Evolutionary conservation across 2,888 invertebrate species (phyloP).

Genomic region (Periphyllus acericola): DNA sequence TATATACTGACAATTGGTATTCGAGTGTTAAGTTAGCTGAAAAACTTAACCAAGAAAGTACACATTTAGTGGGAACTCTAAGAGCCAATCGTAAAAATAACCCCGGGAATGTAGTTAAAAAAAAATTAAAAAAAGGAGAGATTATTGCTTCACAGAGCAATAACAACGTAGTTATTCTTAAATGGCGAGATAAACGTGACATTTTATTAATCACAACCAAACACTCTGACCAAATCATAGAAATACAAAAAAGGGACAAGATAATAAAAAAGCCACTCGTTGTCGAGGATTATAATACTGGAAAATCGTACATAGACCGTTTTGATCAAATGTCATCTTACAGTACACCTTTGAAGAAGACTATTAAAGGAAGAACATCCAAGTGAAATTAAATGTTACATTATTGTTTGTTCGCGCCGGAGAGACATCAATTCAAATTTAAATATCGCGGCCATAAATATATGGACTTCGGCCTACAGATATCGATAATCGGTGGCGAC

Average conservation of each 20-base stretch:
- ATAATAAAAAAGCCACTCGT: neutral
- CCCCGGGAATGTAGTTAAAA: neutral
- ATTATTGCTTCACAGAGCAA: slow-evolving; percentile 14
- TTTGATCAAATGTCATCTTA: neutral
- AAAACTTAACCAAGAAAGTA: neutral
- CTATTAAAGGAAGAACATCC: too few relatives aligned
- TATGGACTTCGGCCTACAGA: too few relatives aligned
- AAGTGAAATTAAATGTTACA: too few relatives aligned
- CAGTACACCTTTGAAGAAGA: too few relatives aligned
- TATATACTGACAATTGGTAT: neutral
- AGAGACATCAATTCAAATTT: too few relatives aligned
- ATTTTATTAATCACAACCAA: neutral
- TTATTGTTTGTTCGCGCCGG: too few relatives aligned
- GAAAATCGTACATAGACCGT: neutral
- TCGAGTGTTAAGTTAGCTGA: neutral
- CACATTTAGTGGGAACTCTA: neutral
- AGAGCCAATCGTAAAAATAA: neutral
- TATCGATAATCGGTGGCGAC: too few relatives aligned
- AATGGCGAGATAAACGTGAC: slow-evolving; percentile 11
- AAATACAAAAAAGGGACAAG: neutral
- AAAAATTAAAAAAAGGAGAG: slow-evolving; percentile 37
- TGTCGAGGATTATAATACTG: neutral
- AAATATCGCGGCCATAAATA: too few relatives aligned
- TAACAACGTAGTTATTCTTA: neutral
- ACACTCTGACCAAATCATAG: neutral